Evolutionary conservation across 2,797 vertebrate genomes (phyloP).

Genomic region (Hoplostethus atlanticus): DNA sequence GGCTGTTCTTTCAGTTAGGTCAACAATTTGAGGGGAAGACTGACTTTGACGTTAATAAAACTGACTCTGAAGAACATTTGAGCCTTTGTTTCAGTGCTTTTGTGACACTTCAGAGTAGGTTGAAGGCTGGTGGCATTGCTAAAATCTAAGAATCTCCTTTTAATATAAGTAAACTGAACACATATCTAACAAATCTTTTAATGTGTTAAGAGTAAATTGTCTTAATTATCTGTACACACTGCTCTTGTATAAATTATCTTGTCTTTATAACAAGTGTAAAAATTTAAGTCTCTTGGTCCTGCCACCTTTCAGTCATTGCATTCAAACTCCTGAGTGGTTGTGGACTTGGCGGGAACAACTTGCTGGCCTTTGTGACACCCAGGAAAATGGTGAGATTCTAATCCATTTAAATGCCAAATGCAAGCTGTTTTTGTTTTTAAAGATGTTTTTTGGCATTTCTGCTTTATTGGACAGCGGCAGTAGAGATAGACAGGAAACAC

Average conservation of each 20-base stretch:
- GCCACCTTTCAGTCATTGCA: not conserved
- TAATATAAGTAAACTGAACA: constrained; percentile 21
- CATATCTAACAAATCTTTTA: not conserved
- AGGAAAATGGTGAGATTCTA: constrained; percentile 8
- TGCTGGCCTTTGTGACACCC: no score
- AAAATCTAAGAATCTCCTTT: constrained; percentile 6
- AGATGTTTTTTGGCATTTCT: not conserved
- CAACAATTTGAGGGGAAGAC: no score
- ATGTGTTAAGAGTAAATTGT: constrained; percentile 3
- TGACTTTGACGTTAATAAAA: not conserved
- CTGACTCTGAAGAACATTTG: constrained; percentile 4
- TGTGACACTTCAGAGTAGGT: constrained; percentile 4
- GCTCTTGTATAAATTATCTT: constrained; percentile 4
- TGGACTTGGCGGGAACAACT: constrained; percentile 12
- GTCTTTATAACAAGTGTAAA: not conserved
- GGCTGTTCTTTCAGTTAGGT: no score
- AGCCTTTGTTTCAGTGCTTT: constrained; percentile 15
- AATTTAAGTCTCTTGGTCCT: no score
- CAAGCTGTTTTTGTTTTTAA: not conserved
- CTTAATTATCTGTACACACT: constrained; percentile 2
- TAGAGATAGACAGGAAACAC: not conserved
- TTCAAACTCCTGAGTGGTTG: constrained; percentile 10
- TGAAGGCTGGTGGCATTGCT: not conserved
- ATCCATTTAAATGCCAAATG: constrained; percentile 1
- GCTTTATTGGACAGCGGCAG: not conserved